Conservation (phyloP, 2,888 invertebrate genomes). For the Spilosoma lubricipeda region DNA sequence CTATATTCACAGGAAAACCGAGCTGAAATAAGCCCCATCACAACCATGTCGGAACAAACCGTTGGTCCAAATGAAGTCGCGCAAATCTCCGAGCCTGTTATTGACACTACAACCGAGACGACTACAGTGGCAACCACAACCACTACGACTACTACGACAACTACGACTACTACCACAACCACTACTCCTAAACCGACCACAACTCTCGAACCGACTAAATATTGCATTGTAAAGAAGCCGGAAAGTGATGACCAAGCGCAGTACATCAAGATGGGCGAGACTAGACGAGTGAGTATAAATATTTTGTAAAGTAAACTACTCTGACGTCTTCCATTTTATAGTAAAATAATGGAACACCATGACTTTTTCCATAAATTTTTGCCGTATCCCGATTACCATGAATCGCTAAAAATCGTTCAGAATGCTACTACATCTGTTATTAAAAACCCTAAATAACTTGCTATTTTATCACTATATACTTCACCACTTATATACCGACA, state of each 20-base stretch:
- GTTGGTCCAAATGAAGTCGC: conserved; percentile 75
- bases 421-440: too few relatives aligned
- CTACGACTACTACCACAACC: conserved; percentile 78
- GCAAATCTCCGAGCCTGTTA: conserved; percentile 77
- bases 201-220: conserved; percentile 87
- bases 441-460: too few relatives aligned
- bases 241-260: conserved; percentile 91
- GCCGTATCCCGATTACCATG: too few relatives aligned
- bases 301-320: not conserved
- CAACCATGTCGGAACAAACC: conserved; percentile 81
- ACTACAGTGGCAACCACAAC: conserved; percentile 69
- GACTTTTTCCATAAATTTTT: too few relatives aligned
- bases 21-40: conserved; percentile 74
- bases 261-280: conserved; percentile 94
- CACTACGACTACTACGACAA: conserved; percentile 62
- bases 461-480: too few relatives aligned
- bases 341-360: not conserved
- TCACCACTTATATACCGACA: too few relatives aligned
- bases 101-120: conserved; percentile 70
- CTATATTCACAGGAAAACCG: conserved; percentile 65
- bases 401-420: too few relatives aligned
- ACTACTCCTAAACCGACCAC: conserved; percentile 86
- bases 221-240: conserved; percentile 93
- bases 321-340: not conserved
- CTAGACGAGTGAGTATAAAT: conserved; percentile 90